A percentile compares a stretch with the other conserved stretches of the same genome.
These are phyloP conservation scores for Drosophila silvestris DNA, from an alignment of 2,888 invertebrate genomes.

Conservation along the genomic window DNA sequence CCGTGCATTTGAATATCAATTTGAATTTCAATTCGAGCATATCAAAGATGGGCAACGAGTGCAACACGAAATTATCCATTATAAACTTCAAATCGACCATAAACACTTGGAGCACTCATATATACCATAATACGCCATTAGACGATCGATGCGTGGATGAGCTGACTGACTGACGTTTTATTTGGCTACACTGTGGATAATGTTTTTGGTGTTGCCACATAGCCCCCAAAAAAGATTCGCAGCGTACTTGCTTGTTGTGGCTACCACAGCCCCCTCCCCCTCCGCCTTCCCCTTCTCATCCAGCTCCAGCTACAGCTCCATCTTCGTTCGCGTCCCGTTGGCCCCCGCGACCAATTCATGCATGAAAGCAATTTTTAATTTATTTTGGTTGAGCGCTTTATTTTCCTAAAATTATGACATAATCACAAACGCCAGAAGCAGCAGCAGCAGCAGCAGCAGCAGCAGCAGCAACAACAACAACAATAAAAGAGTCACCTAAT, in stretches of 20 bases:
- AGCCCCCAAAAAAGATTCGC: conserved; percentile 44
- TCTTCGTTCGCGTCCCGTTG: conserved; percentile 15
- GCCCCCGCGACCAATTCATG: conserved; percentile 71
- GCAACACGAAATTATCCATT: conserved; percentile 74
- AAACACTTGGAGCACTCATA: conserved; percentile 71
- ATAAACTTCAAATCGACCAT: conserved; percentile 82
- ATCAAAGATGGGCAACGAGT: conserved; percentile 37
- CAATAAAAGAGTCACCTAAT: conserved; percentile 73
- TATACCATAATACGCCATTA: background rate
- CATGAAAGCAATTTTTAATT: conserved; percentile 82
- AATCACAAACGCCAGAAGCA: conserved; percentile 54
- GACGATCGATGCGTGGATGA: conserved; percentile 29
- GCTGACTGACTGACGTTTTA: conserved; percentile 49
- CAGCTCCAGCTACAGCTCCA: background rate
- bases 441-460: conserved; percentile 37
- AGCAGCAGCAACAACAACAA: conserved; percentile 32
- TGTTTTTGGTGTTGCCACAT: conserved; percentile 47
- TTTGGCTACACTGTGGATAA: conserved; percentile 66
- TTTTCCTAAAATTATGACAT: conserved; percentile 83
- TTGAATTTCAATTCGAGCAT: conserved; percentile 24
- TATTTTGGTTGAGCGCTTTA: conserved; percentile 81
- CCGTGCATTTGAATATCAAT: conserved; percentile 32
- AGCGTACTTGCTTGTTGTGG: conserved; percentile 53
- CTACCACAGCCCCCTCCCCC: background rate
- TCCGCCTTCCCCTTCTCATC: background rate